Base-by-base conservation (phyloP, 2,113 vertebrate genomes). In the Vulpes vulpes region DNA sequence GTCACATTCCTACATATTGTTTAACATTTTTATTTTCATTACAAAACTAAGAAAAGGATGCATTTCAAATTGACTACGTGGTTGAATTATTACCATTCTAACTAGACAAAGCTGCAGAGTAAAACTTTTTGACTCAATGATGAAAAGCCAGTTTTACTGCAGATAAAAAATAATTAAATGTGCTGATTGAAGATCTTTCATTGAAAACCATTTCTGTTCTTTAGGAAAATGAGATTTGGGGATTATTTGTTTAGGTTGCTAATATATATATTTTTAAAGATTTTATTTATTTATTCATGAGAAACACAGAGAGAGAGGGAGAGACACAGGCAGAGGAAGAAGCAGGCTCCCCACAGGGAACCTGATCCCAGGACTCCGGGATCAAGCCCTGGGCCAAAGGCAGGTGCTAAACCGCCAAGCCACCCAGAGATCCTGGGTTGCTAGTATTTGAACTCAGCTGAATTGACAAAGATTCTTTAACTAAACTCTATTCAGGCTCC, bases 1-100 rank as follows among this genome's bases (percentile, higher is more conserved):
- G 65, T 9, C 10, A 65, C 10, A 38, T 60, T 71, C 20, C 32
- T 85, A n/a, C 2, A 57, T 22, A 38, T 38, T 8, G 9, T 2
- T 92, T 60, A 78, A 74, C 2, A 53, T 53, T 92, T 98, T 98
- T 65, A 53, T 93, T 93, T 97, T 95, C 19, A 62, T 57, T 91
- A 92, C 25, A 79, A 93, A 97, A 83, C 5, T n/a, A 93, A 73
- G 59, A 49, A 91, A 89, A 95, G 2, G 27, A 69, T 93, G 55
- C 7, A 35, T 92, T 97, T 95, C 30, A 95, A 22, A 80, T 65
- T 76, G 9, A 8, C 19, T 74, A 3, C 0, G 3, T 87, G 51
- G 8, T 94, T 87, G 27, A 86, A 83, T 95, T 94, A 74, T 86
- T 92, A 86, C 17, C 23, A 30, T 94, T 91, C 14, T 43, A 87